Percentiles rank a stretch among this genome's conserved stretches.
Conservation (phyloP, 1,140 invertebrate species). For the Marisa cornuarietis region DNA sequence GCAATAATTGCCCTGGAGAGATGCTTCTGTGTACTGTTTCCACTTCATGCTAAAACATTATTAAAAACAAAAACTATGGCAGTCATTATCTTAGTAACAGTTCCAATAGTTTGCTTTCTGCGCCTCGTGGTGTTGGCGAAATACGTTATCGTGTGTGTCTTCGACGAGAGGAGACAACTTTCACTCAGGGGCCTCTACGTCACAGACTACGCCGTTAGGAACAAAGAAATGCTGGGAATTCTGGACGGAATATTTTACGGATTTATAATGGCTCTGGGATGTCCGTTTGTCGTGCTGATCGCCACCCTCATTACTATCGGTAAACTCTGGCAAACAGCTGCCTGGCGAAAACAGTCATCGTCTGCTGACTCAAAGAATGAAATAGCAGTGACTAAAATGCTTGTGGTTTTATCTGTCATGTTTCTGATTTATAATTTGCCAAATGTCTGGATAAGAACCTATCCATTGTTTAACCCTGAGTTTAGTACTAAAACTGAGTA, state of each 20-base stretch:
- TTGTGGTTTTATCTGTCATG: background rate
- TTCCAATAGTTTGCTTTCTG: too few relatives aligned
- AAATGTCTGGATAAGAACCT: too few relatives aligned
- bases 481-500: too few relatives aligned
- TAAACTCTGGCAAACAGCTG: background rate
- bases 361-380: background rate
- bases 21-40: slow-evolving; percentile 10
- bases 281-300: background rate
- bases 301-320: background rate
- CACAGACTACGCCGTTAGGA: background rate
- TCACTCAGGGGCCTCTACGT: background rate
- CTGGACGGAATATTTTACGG: slow-evolving; percentile 3
- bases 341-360: background rate
- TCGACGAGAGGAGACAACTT: background rate
- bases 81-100: background rate
- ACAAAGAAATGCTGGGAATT: background rate
- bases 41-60: background rate
- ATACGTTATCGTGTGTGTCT: background rate
- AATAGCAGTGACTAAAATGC: slow-evolving; percentile 1
- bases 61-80: background rate
- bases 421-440: background rate
- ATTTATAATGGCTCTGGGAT: background rate
- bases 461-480: too few relatives aligned
- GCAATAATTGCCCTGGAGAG: background rate
- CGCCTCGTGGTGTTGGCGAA: background rate